Percentiles rank a stretch among this genome's conserved stretches.
These are phyloP conservation scores for Xanthia togata DNA, from an alignment of 2,888 invertebrate genomes.

Conservation along the genomic window DNA sequence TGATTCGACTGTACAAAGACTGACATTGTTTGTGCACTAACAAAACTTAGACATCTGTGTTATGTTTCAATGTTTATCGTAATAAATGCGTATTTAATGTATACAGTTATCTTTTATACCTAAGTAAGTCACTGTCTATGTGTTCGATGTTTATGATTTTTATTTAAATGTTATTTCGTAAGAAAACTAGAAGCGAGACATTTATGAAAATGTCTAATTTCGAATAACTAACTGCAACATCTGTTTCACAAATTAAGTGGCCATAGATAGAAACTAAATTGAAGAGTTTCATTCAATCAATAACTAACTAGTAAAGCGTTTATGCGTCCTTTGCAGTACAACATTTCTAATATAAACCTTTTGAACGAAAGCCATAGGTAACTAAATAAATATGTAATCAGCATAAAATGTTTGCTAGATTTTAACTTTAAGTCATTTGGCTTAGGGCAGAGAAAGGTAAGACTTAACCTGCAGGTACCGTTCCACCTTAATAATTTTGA, in stretches of 20 bases:
- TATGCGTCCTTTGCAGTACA: constrained; percentile 38
- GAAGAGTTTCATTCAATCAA: constrained; percentile 27
- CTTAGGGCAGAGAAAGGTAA: not conserved
- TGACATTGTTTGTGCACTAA: constrained; percentile 84
- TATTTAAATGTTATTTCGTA: constrained; percentile 45
- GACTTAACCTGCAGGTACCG: not conserved
- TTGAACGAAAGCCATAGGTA: constrained; percentile 30
- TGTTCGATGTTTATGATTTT: constrained; percentile 54
- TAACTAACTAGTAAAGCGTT: constrained; percentile 27
- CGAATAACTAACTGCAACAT: constrained; percentile 56
- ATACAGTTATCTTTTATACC: constrained; percentile 59
- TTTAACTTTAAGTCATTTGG: not conserved
- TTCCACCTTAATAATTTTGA: not conserved
- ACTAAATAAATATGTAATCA: not conserved
- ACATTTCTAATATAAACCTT: constrained; percentile 27
- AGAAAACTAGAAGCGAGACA: constrained; percentile 44
- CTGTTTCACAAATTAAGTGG: constrained; percentile 57
- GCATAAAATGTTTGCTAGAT: not conserved
- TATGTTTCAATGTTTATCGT: constrained; percentile 69
- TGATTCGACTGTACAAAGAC: constrained; percentile 88
- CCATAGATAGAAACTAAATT: constrained; percentile 46
- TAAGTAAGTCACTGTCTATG: constrained; percentile 58
- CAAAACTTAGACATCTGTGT: constrained; percentile 65
- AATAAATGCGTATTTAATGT: constrained; percentile 48
- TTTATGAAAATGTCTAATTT: constrained; percentile 49